These are phyloP conservation scores for Xenopus petersii DNA, from an alignment of 2,797 vertebrate species.

Conservation along the genomic window DNA sequence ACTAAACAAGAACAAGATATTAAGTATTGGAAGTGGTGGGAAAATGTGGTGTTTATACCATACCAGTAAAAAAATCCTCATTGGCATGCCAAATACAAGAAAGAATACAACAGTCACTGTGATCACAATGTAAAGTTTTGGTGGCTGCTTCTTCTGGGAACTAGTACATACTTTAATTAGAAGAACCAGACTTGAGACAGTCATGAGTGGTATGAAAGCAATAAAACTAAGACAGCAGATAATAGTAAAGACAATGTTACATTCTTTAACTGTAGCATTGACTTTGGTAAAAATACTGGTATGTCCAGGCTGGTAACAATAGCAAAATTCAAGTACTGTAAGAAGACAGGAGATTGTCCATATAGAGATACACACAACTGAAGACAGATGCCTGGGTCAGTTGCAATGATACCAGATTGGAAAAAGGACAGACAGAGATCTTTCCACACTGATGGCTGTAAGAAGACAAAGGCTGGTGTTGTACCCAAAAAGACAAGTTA, in stretches of 20 bases:
- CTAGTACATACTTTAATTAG: conserved; percentile 44
- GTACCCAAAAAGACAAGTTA: conserved; percentile 68
- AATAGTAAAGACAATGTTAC: conserved; percentile 17
- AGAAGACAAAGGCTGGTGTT: conserved; percentile 60
- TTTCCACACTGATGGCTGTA: conserved; percentile 28
- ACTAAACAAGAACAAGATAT: conserved; percentile 32
- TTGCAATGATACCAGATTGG: conserved; percentile 4
- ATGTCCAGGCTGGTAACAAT: conserved; percentile 1
- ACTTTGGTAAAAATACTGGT: neutral
- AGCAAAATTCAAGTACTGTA: neutral
- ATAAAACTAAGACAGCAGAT: conserved; percentile 19
- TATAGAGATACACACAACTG: conserved; percentile 12
- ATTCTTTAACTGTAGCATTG: neutral
- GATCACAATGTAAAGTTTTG: conserved; percentile 29
- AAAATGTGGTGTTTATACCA: conserved; percentile 34
- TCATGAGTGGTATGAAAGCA: conserved; percentile 49
- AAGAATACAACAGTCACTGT: conserved; percentile 50
- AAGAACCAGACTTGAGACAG: conserved; percentile 44
- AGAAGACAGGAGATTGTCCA: conserved; percentile 32
- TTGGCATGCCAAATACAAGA: conserved; percentile 45
- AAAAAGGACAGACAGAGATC: conserved; percentile 23
- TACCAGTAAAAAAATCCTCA: conserved; percentile 21
- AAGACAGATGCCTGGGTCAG: conserved; percentile 3
- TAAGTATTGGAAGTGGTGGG: conserved; percentile 31
- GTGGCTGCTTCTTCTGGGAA: neutral